Evolutionary conservation across 2,113 vertebrate species (phyloP), one percentile per base, ranked within the genome.

Genomic region (Brachypteracias leptosomus): DNA sequence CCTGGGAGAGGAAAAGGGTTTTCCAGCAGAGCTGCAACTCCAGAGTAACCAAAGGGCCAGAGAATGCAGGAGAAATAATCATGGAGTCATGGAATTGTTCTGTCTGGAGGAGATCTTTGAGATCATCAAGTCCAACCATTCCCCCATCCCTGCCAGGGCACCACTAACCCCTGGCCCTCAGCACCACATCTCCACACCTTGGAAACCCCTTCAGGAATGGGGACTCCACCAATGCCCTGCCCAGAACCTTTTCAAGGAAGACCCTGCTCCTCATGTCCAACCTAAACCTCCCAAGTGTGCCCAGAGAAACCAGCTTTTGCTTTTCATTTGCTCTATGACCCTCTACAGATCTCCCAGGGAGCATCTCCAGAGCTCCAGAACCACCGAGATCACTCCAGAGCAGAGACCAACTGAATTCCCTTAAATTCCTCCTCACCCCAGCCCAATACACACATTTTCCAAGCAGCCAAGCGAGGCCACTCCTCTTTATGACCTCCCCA

Each of bases 401-500:
- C 28, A 2, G 44, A 55, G n/a, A 71, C 49, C 66, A 52, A 36
- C 13, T 1, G 1, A 25, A 68, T 5, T 44, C 31, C 52, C 35
- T 44, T 3, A 3, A 40, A 42, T 31, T 20, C 35, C 76, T 59
- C 61, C 70, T 61, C 11, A 3, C 6, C 12, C 76, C 58, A 6
- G 24, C 8, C 90, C 9, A 49, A 58, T 6, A 17, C 15, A 8
- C 76, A 47, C 20, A 2, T 31, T 76, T 79, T 54, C 78, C 1
- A 3, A 26, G 89, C 40, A 74, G 72, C 73, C 42, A 4, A 63
- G 93, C 33, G 19, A 63, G 31, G 89, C 73, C 59, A 2, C 84
- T 95, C 94, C 93, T 63, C 83, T 95, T 95, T 97, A 96, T 92
- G 17, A 57, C 33, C 85, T 14, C 76, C 26, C 90, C 96, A 79